Evolutionary conservation across 2,888 invertebrate species (phyloP), one percentile per base, ranked within the genome.

Genomic region (Rotaria magnacalcarata): DNA sequence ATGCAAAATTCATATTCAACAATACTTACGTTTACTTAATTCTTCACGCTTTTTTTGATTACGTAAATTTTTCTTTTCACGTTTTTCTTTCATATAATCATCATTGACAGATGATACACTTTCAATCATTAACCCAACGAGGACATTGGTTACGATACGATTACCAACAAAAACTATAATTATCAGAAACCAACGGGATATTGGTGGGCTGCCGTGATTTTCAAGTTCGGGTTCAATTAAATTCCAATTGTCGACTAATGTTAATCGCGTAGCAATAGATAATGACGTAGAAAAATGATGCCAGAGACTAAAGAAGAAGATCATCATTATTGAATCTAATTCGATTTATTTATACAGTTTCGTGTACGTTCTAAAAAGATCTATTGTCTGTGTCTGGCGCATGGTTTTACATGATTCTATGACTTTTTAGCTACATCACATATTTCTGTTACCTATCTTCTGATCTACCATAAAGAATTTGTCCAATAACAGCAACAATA

Each of bases 121-220:
- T 47, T 80, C 47, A 80, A 80, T 80, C 80, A 80, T 80, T 24
- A 80, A 41, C n/a, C 80, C 80, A 80, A 80, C 80, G n/a, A 80
- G 80, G 8, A 47, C n/a, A n/a, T 80, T 80, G 8, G 80, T 47
- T 4, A 80, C 80, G 6, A 80, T 47, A 47, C 47, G 47, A 47
- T 80, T 47, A n/a, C 80, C 80, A n/a, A 80, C 41, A n/a, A 80
- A 80, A 80, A 80, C 80, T 11, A 43, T n/a, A n/a, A 80, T 80
- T n/a, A 14, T 21, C 24, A 80, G 47, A 80, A 80, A 80, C 80
- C 80, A 80, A n/a, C 80, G 43, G 4, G 80, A 80, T 80, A 80
- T 80, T 80, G 24, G 2, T 47, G 80, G 80, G n/a, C 47, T 47
- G 8, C 80, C 80, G 16, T 43, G 2, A 47, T 43, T 4, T 47